Percentiles rank a stretch among this genome's conserved stretches.
These are phyloP conservation scores for Thyatira batis DNA, from an alignment of 2,888 invertebrate genomes.

Conservation along the genomic window DNA sequence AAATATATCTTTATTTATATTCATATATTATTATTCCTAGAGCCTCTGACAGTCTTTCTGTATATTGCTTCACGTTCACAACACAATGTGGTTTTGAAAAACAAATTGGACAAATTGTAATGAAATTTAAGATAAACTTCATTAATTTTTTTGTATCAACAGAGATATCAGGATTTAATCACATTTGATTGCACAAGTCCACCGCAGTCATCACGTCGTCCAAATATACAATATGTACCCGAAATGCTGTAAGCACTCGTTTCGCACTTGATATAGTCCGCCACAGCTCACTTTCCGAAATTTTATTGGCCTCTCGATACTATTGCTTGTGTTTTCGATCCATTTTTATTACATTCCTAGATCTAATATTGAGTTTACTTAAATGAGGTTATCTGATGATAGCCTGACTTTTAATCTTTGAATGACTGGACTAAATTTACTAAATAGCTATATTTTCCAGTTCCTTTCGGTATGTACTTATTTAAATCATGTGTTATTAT, in stretches of 20 bases:
- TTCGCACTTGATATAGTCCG: background rate
- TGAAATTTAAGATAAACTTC: conserved; percentile 18
- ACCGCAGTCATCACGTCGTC: conserved; percentile 29
- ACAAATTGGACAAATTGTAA: conserved; percentile 35
- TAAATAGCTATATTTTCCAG: background rate
- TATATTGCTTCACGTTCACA: conserved; percentile 68
- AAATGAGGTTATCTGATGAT: conserved; percentile 20
- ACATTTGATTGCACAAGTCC: background rate
- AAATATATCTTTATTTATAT: conserved; percentile 30
- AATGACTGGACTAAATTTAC: background rate
- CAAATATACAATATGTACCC: conserved; percentile 37
- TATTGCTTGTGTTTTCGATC: background rate
- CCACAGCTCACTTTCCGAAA: background rate
- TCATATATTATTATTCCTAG: conserved; percentile 51
- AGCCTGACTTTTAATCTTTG: conserved; percentile 8
- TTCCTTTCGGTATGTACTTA: background rate
- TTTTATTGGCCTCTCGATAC: background rate
- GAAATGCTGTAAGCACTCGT: background rate
- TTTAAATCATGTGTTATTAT: background rate
- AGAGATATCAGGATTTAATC: background rate
- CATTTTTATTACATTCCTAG: background rate
- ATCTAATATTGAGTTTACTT: too few species aligned
- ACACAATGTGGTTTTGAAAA: conserved; percentile 44
- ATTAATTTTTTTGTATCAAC: conserved; percentile 5
- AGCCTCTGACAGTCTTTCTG: conserved; percentile 72